phyloP scores from a whole-genome alignment of 1,140 invertebrate genomes.

The Antheraea mylitta region DNA sequence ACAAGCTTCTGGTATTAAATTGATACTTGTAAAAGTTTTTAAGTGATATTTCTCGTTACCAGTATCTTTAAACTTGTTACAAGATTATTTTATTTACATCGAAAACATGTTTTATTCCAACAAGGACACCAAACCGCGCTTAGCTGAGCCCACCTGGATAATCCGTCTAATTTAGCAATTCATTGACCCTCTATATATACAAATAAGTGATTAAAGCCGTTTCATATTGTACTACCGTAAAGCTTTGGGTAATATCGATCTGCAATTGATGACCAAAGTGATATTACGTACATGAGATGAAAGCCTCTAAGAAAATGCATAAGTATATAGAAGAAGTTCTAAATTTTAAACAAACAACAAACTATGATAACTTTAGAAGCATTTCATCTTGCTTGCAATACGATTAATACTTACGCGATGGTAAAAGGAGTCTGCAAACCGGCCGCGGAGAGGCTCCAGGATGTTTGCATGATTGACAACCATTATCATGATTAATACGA shows the following conservation, averaged over 20 bases:
- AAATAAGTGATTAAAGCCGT: conserved; percentile 28
- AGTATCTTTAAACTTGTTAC: too few species aligned
- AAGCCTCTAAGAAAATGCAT: conserved; percentile 67
- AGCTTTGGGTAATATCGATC: conserved; percentile 30
- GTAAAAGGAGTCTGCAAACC: conserved; percentile 62
- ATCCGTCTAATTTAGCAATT: not conserved
- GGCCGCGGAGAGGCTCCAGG: conserved; percentile 59
- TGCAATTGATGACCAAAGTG: conserved; percentile 30
- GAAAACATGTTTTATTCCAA: too few species aligned
- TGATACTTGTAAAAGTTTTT: too few species aligned
- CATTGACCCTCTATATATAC: not conserved
- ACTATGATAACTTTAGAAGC: conserved; percentile 66
- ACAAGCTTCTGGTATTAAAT: too few species aligned
- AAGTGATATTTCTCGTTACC: too few species aligned
- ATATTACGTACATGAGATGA: conserved; percentile 43
- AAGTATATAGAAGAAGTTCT: conserved; percentile 57
- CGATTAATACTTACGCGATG: conserved; percentile 70
- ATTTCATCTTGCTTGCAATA: conserved; percentile 60
- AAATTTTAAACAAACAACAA: conserved; percentile 61
- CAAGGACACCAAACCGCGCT: too few species aligned
- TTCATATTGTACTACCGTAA: conserved; percentile 30
- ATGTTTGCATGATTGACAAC: conserved; percentile 76
- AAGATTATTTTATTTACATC: too few species aligned
- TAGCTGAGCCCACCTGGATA: too few species aligned
- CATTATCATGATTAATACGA: conserved; percentile 75